These are phyloP conservation scores for zebrafish (Danio rerio) DNA, from an alignment of 2,113 vertebrate species.

Conservation along the genomic window DNA sequence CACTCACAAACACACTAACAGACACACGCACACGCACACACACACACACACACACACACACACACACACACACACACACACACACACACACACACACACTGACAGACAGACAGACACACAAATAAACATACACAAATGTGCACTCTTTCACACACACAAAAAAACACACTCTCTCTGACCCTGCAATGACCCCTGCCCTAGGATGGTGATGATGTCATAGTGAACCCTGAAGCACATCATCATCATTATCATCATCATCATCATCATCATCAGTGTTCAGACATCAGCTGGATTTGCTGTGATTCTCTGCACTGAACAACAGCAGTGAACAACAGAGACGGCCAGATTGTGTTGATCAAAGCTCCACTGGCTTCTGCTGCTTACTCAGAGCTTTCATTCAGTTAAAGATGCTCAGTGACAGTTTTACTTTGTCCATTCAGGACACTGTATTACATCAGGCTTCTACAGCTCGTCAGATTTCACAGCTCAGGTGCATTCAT, in stretches of 20 bases:
- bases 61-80: no score
- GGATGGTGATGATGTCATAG: conserved; percentile 6
- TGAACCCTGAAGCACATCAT: neutral
- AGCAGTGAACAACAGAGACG: neutral
- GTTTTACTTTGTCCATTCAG: neutral
- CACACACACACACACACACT: no score
- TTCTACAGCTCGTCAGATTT: neutral
- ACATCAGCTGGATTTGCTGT: no score
- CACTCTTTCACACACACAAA: no score
- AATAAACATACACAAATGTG: no score
- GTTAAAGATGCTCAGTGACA: neutral
- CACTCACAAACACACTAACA: no score
- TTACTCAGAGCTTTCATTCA: neutral
- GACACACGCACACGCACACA: neutral
- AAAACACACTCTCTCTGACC: neutral
- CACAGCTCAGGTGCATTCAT: neutral
- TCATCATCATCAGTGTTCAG: no score
- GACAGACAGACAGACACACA: no score
- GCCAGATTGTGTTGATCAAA: neutral
- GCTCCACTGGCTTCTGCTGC: neutral
- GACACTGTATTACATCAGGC: neutral
- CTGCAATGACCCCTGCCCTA: neutral
- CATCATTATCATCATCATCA: no score
- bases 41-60: neutral
- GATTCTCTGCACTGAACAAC: neutral